Percentiles rank a stretch among this genome's conserved stretches.
These are phyloP conservation scores for Sylvia borin DNA, from an alignment of 2,797 vertebrate species.

Conservation along the genomic window DNA sequence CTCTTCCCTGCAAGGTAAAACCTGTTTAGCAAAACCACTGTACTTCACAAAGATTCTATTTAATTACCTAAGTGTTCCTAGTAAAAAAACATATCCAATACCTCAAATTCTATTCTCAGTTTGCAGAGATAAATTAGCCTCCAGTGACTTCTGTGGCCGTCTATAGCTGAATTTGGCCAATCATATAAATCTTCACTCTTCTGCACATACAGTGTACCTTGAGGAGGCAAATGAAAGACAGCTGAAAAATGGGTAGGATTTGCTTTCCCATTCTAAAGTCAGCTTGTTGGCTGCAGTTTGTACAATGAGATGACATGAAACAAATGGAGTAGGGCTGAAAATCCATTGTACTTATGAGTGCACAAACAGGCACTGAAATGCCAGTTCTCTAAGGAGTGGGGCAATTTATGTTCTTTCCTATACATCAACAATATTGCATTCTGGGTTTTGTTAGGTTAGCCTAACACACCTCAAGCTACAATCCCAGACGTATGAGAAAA, in stretches of 20 bases:
- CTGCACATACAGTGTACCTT: rapidly evolving
- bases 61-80: background rate
- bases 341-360: background rate
- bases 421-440: background rate
- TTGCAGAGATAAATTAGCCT: background rate
- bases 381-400: background rate
- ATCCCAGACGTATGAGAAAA: background rate
- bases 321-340: background rate
- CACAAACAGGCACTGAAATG: background rate
- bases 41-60: background rate
- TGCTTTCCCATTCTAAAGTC: background rate
- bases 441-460: background rate
- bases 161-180: background rate
- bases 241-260: background rate
- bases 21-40: background rate
- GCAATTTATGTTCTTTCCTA: background rate
- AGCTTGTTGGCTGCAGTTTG: background rate
- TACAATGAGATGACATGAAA: background rate
- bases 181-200: background rate
- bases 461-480: background rate
- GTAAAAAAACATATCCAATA: background rate
- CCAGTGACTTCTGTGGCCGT: background rate
- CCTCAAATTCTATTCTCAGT: background rate
- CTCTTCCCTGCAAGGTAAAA: background rate
- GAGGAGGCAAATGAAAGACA: background rate